Percentiles rank a stretch among this genome's conserved stretches.
Evolutionary conservation across 2,113 vertebrate genomes (phyloP).

Genomic region (Proterorhinus semilunaris): DNA sequence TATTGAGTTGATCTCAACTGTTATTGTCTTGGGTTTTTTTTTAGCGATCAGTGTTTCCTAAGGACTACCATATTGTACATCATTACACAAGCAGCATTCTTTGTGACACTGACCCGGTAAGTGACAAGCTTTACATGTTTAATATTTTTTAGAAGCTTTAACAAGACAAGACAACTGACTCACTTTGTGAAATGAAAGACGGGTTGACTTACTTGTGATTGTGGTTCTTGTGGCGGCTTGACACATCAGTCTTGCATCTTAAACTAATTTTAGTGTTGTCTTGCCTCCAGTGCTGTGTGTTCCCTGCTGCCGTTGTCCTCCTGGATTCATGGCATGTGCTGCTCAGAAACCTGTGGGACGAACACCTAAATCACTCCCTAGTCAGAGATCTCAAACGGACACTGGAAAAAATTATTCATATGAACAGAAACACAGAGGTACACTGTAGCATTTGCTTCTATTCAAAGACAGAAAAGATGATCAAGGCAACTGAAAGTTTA

Average conservation of each 20-base stretch:
- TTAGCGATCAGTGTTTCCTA: constrained; percentile 75
- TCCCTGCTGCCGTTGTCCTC: constrained; percentile 69
- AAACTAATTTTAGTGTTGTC: constrained; percentile 18
- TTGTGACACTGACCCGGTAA: constrained; percentile 72
- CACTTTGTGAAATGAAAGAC: background rate
- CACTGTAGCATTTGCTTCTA: background rate
- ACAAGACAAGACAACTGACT: background rate
- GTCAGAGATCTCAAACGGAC: constrained; percentile 59
- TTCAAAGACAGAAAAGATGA: background rate
- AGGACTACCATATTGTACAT: constrained; percentile 72
- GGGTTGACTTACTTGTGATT: constrained; percentile 2
- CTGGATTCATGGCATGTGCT: constrained; percentile 72
- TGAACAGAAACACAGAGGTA: constrained; percentile 60
- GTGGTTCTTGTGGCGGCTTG: constrained; percentile 21
- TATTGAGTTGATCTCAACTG: background rate
- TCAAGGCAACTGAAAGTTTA: background rate
- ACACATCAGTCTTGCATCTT: constrained; percentile 9
- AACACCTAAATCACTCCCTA: constrained; percentile 64
- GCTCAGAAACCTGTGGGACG: constrained; percentile 61
- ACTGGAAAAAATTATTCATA: constrained; percentile 61
- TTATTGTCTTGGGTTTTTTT: constrained; percentile 8
- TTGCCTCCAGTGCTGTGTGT: constrained; percentile 74
- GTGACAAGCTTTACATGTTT: constrained; percentile 7
- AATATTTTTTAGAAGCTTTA: background rate
- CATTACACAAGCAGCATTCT: constrained; percentile 66